Conservation (phyloP, 2,797 vertebrate species). For the Darevskia mixta region DNA sequence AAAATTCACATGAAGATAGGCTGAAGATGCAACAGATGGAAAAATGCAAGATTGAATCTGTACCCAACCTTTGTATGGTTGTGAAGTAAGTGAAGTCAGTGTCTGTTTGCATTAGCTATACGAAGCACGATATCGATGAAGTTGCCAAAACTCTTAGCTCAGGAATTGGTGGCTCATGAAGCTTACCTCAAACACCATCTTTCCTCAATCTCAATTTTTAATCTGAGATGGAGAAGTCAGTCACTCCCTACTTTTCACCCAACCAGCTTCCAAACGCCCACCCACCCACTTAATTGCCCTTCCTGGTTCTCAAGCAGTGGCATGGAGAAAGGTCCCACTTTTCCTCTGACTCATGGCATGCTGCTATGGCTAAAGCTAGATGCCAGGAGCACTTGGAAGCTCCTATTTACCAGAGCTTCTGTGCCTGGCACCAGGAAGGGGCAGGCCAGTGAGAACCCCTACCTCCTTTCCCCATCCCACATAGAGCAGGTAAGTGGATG, state of each 20-base stretch:
- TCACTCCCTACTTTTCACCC: background rate
- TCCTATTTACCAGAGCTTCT: background rate
- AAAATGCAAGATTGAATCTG: background rate
- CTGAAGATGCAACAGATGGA: background rate
- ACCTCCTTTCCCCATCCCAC: background rate
- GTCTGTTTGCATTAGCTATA: background rate
- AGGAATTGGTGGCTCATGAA: background rate
- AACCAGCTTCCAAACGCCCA: background rate
- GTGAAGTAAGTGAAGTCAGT: background rate
- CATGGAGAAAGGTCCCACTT: background rate
- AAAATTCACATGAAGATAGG: background rate
- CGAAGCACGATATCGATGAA: background rate
- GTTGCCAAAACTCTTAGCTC: background rate
- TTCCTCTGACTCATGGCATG: background rate
- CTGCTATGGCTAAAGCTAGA: background rate
- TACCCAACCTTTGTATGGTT: background rate
- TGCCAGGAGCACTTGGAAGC: background rate
- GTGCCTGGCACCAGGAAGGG: background rate
- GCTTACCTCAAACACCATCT: background rate
- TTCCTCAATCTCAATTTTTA: background rate
- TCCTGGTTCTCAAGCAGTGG: background rate
- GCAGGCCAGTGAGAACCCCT: background rate
- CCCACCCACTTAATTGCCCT: background rate
- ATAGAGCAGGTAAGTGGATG: background rate
- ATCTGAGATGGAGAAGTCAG: background rate